Evolutionary conservation across 1,140 invertebrate genomes (phyloP).

Genomic region (Tribolium castaneum): DNA sequence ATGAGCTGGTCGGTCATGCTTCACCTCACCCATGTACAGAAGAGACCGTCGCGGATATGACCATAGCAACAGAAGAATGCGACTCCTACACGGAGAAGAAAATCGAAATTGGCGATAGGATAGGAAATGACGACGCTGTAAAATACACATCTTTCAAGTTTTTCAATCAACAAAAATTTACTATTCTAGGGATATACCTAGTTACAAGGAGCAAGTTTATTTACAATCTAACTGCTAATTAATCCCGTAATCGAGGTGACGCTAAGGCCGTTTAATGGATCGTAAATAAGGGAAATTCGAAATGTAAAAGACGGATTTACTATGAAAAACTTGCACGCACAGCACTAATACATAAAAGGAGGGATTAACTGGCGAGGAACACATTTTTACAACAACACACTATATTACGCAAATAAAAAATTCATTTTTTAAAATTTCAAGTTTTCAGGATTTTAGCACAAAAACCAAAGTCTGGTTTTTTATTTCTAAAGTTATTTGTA

Average conservation of each 20-base stretch:
- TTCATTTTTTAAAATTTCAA: too few relatives aligned
- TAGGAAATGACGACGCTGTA: too few relatives aligned
- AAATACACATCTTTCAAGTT: not conserved
- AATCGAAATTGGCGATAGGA: not conserved
- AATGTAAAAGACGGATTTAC: too few relatives aligned
- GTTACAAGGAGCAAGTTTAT: too few relatives aligned
- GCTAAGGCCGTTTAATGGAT: not conserved
- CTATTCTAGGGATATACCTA: not conserved
- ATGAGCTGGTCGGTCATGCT: constrained; percentile 25
- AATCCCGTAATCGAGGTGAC: not conserved
- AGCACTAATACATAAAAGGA: too few relatives aligned
- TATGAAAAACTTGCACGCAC: too few relatives aligned
- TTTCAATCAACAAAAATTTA: not conserved
- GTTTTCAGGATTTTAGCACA: too few relatives aligned
- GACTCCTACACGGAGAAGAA: not conserved
- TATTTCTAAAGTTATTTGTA: too few relatives aligned
- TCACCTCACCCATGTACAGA: constrained; percentile 31
- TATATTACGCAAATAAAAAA: too few relatives aligned
- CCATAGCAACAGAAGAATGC: constrained; percentile 24
- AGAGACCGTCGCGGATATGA: constrained; percentile 13
- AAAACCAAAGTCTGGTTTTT: too few relatives aligned
- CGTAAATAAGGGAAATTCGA: not conserved
- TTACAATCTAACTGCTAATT: not conserved
- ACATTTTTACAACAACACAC: too few relatives aligned
- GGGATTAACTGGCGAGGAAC: too few relatives aligned